phyloP scores from a whole-genome alignment of 2,797 vertebrate species.

The Myotis daubentonii region DNA sequence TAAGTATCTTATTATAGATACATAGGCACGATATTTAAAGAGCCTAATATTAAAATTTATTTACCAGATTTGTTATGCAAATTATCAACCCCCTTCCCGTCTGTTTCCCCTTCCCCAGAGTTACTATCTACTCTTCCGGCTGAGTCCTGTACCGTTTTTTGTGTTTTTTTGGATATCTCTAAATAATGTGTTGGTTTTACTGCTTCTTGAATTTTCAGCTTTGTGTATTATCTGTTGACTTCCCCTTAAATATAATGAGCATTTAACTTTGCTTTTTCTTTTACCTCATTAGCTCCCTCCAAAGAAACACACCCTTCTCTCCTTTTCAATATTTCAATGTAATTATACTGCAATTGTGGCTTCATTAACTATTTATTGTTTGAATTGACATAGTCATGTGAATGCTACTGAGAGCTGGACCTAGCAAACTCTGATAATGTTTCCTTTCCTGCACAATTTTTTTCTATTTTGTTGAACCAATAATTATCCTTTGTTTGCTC shows the following conservation, averaged over 20 bases:
- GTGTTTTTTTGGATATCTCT: background rate
- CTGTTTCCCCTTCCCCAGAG: background rate
- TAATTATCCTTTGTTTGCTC: background rate
- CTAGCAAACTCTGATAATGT: background rate
- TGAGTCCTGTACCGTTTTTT: background rate
- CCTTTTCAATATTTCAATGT: background rate
- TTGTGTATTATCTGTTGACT: background rate
- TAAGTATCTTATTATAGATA: background rate
- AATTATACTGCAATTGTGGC: background rate
- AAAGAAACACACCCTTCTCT: background rate
- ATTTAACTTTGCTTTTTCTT: background rate
- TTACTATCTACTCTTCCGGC: background rate
- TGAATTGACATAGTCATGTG: background rate
- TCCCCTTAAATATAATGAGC: background rate
- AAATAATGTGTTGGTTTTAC: background rate
- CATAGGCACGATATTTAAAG: background rate
- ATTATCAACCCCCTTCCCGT: background rate
- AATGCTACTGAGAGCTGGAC: background rate
- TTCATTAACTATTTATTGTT: background rate
- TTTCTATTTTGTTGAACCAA: background rate
- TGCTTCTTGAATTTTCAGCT: background rate
- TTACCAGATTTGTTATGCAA: background rate
- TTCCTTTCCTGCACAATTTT: background rate
- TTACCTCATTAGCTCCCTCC: too few relatives aligned
- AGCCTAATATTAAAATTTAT: background rate